These are phyloP conservation scores for Acipenser oxyrinchus DNA, from an alignment of 2,797 vertebrate species.

Conservation along the genomic window DNA sequence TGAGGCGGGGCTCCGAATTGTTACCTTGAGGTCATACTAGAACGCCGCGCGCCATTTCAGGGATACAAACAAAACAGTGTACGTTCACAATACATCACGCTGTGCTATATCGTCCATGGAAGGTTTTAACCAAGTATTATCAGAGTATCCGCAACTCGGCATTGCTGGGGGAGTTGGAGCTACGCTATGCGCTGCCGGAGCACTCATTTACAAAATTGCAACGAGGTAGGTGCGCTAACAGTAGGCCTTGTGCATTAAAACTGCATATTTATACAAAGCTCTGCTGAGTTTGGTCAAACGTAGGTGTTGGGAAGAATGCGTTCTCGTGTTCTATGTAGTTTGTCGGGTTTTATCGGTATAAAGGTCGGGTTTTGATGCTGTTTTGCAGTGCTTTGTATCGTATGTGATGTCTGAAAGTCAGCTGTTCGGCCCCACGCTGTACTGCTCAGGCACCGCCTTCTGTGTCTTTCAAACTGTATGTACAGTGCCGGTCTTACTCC, in stretches of 20 bases:
- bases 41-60: not conserved
- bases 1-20: too few species aligned
- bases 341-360: not conserved
- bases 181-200: constrained; percentile 68
- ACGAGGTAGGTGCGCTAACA: constrained; percentile 57
- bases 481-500: too few species aligned
- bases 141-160: constrained; percentile 55
- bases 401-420: not conserved
- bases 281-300: too few species aligned
- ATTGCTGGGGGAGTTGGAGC: constrained; percentile 73
- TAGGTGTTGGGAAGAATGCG: constrained; percentile 10
- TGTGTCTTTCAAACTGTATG: too few species aligned
- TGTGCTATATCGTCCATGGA: constrained; percentile 53
- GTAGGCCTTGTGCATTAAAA: not conserved
- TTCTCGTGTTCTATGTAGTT: too few species aligned
- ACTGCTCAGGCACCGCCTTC: not conserved
- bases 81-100: too few species aligned
- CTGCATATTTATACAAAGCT: too few species aligned
- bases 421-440: constrained; percentile 3
- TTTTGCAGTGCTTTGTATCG: not conserved
- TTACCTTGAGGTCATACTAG: not conserved
- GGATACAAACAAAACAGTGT: too few species aligned
- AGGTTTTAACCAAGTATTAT: constrained; percentile 51
- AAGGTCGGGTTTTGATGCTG: not conserved
- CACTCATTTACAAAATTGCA: constrained; percentile 71